Base-by-base conservation (phyloP, 2,888 invertebrate species). In the Craniophora ligustri region DNA sequence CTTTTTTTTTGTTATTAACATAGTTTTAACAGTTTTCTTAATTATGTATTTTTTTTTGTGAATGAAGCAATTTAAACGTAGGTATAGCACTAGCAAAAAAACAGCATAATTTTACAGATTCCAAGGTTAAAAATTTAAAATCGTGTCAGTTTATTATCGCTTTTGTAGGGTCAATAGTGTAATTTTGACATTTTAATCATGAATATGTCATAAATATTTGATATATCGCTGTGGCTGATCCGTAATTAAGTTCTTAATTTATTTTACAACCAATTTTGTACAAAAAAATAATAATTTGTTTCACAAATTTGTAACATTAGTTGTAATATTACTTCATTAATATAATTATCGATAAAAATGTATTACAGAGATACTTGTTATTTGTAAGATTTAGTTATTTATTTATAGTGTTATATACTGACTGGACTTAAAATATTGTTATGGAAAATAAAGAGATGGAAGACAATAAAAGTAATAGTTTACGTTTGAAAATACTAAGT, bases 101-200 rank as follows among this genome's bases (percentile, higher is more conserved):
- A 23, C 2, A 10, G 3, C 3, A n/a, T 1, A 26, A n/a, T 2
- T 26, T 26, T 26, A n/a, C 3, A n/a, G n/a, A 26, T n/a, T 26
- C 26, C n/a, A n/a, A 26, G n/a, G 10, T 3, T 3, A 8, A 21
- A 8, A 4, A n/a, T 26, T 36, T 30, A 35, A 45, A 39, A n/a
- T n/a, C n/a, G n/a, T n/a, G n/a, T n/a, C n/a, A n/a, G n/a, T n/a
- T 50, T 38, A 50, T 34, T 42, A 34, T 31, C 11, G 31, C 41
- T 39, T 13, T 21, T 10, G 19, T 15, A 47, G 48, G 48, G 57
- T 57, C 44, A 57, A 39, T 36, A n/a, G 26, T 18, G 5, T 6
- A 11, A 16, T 19, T 45, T 53, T n/a, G n/a, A n/a, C n/a, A 46
- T 26, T n/a, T n/a, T n/a, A n/a, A 61, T 48, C 50, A 47, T 11